These are phyloP conservation scores for Carduelis carduelis DNA, from an alignment of 2,797 vertebrate genomes.

Conservation along the genomic window DNA sequence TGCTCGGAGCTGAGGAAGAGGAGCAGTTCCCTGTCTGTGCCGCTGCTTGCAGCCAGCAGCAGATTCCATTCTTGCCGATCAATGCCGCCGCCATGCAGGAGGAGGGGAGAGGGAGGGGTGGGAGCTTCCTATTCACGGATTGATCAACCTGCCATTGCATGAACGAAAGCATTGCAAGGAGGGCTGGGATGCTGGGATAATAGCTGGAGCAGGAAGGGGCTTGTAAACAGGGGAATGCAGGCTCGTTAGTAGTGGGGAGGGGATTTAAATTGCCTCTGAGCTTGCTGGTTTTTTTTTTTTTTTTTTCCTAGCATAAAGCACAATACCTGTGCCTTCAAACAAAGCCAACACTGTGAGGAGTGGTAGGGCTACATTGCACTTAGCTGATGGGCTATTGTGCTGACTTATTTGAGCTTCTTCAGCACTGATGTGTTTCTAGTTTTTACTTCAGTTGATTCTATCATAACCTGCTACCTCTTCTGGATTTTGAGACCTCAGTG, in stretches of 20 bases:
- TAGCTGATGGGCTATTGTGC: constrained; percentile 67
- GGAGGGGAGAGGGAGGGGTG: constrained; percentile 73
- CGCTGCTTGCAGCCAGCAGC: constrained; percentile 70
- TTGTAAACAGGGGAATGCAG: constrained; percentile 51
- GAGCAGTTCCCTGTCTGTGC: constrained; percentile 54
- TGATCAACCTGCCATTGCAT: constrained; percentile 81
- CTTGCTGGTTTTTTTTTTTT: constrained; percentile 2
- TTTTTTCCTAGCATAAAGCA: constrained; percentile 25
- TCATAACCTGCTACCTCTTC: constrained; percentile 43
- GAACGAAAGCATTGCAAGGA: constrained; percentile 68
- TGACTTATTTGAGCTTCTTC: constrained; percentile 44
- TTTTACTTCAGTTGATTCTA: constrained; percentile 46
- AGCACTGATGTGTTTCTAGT: constrained; percentile 42
- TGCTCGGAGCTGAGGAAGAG: neutral
- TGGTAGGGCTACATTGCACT: constrained; percentile 33
- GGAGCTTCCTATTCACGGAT: constrained; percentile 78
- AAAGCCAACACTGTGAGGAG: constrained; percentile 64
- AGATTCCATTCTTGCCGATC: constrained; percentile 81
- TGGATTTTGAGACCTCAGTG: constrained; percentile 44
- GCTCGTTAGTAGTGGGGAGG: constrained; percentile 3
- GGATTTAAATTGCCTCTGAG: constrained; percentile 52
- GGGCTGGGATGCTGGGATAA: constrained; percentile 71
- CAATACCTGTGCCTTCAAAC: constrained; percentile 61
- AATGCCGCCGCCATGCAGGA: constrained; percentile 77
- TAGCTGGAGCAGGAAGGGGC: constrained; percentile 65